Evolutionary conservation across 2,113 vertebrate species (phyloP), one percentile per base, ranked within the genome.

Genomic region (Zapornia atra): DNA sequence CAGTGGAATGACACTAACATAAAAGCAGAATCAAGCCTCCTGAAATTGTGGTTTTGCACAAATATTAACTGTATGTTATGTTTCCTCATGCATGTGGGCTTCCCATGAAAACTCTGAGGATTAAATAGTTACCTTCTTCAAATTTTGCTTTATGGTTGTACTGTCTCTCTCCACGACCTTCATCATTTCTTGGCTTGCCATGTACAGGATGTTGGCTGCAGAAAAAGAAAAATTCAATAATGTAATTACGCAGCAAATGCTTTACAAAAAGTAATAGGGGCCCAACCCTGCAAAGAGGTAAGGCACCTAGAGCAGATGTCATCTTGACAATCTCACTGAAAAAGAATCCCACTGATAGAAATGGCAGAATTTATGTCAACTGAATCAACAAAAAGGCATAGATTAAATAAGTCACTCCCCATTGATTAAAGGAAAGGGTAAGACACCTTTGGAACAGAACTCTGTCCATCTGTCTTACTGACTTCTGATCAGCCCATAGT

Each of bases 101-200:
- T 90, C 78, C 42, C n/a, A 26, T 57, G 56, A 89, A 92, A 95
- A 77, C 11, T 68, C 34, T 21, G n/a, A 86, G 34, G 38, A 94
- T 64, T 69, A 85, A 86, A 89, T 6, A 42, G 75, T 98, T 98
- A 99, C 99, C 99, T 99, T 99, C 85, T 98, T 96, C n/a, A 99
- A 98, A 94, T 99, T 98, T 59, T 98, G 93, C 88, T 96, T 96
- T 90, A 99, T 99, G 61, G 98, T 99, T 29, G 87, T 26, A 68
- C 99, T 97, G 91, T 99, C 99, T 98, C 99, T 98, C 81, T 98
- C 98, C 79, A 98, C 72, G 51, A 99, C 98, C 24, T 96, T 94
- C 92, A 96, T 97, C 99, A 99, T 99, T 97, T 99, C 99, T 94
- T 99, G 99, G 91, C 98, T 97, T 19, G 98, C 99, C 98, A 99